Conservation (phyloP, 2,888 invertebrate species). For the Stramonita haemastoma region DNA sequence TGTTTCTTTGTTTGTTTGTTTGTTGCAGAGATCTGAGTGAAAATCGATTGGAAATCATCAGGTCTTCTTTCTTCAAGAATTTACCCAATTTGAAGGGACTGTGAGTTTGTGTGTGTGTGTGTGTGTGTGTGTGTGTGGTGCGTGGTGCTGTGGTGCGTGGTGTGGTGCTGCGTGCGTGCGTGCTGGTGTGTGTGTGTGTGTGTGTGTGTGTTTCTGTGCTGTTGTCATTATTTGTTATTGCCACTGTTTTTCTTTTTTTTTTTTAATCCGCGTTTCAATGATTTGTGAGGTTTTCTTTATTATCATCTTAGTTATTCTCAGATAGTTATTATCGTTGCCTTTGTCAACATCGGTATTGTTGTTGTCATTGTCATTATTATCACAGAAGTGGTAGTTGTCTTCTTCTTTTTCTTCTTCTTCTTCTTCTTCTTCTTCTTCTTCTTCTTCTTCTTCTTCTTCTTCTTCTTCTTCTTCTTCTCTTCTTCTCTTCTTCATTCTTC, state of each 20-base stretch:
- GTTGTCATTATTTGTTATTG: no score
- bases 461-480: constrained; percentile 26
- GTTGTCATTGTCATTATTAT: no score
- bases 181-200: neutral
- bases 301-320: no score
- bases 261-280: neutral
- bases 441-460: constrained; percentile 7
- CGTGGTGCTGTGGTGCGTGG: neutral
- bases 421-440: neutral
- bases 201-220: neutral
- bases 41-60: neutral
- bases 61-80: neutral
- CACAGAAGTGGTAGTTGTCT: neutral
- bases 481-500: neutral
- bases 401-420: constrained; percentile 16
- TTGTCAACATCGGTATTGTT: no score
- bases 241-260: neutral
- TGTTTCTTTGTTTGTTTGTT: neutral
- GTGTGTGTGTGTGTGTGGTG: neutral
- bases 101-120: neutral
- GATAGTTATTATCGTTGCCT: no score
- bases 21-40: neutral
- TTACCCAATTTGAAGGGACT: neutral
- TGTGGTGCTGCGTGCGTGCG: neutral
- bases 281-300: no score